phyloP scores from a whole-genome alignment of 2,797 vertebrate genomes.

The Oreonectes daqikongensis region DNA sequence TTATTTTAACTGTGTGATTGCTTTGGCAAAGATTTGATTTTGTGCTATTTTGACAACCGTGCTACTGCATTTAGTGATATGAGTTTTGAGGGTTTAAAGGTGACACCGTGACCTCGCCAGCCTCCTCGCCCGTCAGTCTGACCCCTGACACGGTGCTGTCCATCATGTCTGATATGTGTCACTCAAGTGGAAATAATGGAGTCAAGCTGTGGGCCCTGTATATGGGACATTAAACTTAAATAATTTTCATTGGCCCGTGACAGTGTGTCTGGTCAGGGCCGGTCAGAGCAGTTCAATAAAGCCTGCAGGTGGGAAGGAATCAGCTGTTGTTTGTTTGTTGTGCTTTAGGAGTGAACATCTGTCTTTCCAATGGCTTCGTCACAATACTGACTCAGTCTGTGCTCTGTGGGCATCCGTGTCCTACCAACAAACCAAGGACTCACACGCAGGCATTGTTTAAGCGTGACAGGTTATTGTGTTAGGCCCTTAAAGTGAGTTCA shows the following conservation, averaged over 20 bases:
- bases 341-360: conserved; percentile 63
- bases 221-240: conserved; percentile 67
- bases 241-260: conserved; percentile 62
- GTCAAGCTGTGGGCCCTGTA: conserved; percentile 68
- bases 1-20: conserved; percentile 63
- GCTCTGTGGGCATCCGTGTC: conserved; percentile 45
- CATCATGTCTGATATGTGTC: conserved; percentile 62
- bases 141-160: conserved; percentile 44
- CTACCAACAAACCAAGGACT: conserved; percentile 34
- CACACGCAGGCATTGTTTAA: conserved; percentile 35
- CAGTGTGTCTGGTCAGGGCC: conserved; percentile 44
- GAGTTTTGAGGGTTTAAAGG: conserved; percentile 33
- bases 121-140: conserved; percentile 56
- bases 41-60: not conserved
- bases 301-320: conserved; percentile 42
- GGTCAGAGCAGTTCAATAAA: conserved; percentile 25
- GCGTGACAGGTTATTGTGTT: conserved; percentile 30
- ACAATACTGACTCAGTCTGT: conserved; percentile 60
- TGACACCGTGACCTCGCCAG: conserved; percentile 29
- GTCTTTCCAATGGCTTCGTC: conserved; percentile 52
- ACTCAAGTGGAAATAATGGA: conserved; percentile 71
- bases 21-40: conserved; percentile 50
- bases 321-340: conserved; percentile 61
- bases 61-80: conserved; percentile 16
- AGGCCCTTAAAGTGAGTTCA: not conserved